A percentile compares a stretch with the other conserved stretches of the same genome.
Conservation (phyloP, 2,113 vertebrate species). For the Dolichotis patagonum region DNA sequence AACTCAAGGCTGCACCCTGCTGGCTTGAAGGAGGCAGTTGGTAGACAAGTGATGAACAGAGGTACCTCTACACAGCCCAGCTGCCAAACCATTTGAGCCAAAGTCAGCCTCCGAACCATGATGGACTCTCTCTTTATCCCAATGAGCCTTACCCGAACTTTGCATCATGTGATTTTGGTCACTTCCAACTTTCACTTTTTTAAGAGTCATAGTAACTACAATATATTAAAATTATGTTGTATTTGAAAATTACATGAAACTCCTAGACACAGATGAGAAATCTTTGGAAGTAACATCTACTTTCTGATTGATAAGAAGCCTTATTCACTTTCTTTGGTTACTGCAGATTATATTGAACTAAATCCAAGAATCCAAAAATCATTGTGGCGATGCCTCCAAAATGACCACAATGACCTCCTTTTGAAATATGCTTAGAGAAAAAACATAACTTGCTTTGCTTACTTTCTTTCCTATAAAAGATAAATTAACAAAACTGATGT, state of each 20-base stretch:
- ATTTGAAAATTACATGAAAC: not conserved
- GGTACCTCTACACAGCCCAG: not conserved
- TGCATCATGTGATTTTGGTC: not conserved
- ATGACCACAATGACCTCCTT: not conserved
- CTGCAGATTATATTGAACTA: not conserved
- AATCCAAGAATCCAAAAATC: not conserved
- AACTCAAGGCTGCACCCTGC: slow-evolving; percentile 24
- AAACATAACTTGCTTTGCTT: not conserved
- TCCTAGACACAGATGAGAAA: not conserved
- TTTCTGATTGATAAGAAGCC: not conserved
- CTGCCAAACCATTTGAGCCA: not conserved
- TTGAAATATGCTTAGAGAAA: slow-evolving; percentile 12
- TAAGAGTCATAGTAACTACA: not conserved
- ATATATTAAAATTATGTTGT: slow-evolving; percentile 16
- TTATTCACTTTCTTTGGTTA: not conserved
- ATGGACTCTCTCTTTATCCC: not conserved
- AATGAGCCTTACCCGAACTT: not conserved
- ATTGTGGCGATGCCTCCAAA: not conserved
- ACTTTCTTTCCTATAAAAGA: not conserved
- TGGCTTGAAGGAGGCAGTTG: not conserved
- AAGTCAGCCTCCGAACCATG: not conserved
- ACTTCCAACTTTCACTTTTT: not conserved
- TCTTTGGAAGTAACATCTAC: not conserved
- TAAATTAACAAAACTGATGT: not conserved
- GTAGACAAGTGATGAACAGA: not conserved